phyloP scores from a whole-genome alignment of 2,888 invertebrate genomes.

The Andricus quercusramuli region DNA sequence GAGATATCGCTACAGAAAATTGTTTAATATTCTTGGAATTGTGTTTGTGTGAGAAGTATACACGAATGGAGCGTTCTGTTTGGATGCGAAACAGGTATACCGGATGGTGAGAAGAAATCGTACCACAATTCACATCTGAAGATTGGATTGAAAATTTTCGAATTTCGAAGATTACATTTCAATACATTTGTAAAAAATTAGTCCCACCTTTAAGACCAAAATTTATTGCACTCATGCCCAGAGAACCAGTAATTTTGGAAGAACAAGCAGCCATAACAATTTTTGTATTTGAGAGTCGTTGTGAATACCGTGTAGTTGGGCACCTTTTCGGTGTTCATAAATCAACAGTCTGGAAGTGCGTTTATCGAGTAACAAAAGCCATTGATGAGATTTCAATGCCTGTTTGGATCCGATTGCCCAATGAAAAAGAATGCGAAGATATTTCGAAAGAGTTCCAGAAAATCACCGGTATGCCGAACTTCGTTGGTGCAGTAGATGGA shows the following conservation, averaged over 20 bases:
- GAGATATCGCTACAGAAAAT: too few relatives aligned
- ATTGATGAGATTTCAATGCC: background rate
- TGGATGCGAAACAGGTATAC: slow-evolving; percentile 39
- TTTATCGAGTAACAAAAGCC: background rate
- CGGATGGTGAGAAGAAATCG: background rate
- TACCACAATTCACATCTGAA: background rate
- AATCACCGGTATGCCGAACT: background rate
- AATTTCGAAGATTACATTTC: background rate
- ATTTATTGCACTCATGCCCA: background rate
- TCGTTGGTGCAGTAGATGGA: too few relatives aligned
- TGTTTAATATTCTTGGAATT: too few relatives aligned
- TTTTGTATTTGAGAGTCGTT: background rate
- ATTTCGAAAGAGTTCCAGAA: background rate
- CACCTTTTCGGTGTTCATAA: slow-evolving; percentile 59
- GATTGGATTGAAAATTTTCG: slow-evolving; percentile 46
- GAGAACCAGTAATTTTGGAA: background rate
- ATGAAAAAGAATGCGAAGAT: too few relatives aligned
- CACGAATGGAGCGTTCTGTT: background rate
- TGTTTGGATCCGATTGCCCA: background rate
- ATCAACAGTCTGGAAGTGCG: slow-evolving; percentile 52
- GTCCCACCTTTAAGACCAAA: background rate
- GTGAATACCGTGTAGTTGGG: slow-evolving; percentile 54
- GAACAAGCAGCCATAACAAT: background rate
- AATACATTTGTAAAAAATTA: background rate
- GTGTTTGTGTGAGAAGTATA: too few relatives aligned